Base-by-base conservation (phyloP, 1,140 invertebrate genomes). In the Drosophila sucinea region DNA sequence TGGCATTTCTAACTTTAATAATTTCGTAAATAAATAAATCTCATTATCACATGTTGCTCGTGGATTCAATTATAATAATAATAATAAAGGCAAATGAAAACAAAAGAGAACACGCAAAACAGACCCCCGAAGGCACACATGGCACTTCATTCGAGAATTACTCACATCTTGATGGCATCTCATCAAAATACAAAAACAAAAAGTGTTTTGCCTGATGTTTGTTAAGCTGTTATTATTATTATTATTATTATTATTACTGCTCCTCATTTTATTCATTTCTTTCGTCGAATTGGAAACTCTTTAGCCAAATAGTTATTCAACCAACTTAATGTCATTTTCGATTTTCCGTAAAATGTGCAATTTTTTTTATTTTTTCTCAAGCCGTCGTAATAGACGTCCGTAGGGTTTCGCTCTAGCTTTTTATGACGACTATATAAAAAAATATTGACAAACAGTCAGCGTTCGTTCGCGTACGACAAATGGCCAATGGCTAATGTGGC, bases 21-120 rank as follows among this genome's bases (percentile, higher is more conserved):
- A 82, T 87, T 87, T 73, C 67, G 74, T 87, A 83, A 87, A 89
- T 83, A 87, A 87, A 87, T 89, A 87, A 84, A 89, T 75, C 78
- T 70, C 72, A 89, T 90, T 89, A 89, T 89, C 85, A 84, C 78
- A 79, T 90, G 61, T 47, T 71, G 85, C 85, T 89, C 81, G 80
- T 89, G 84, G 68, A 73, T 84, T 84, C 80, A 89, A 81, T 83
- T 89, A 84, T 84, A 81, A 77, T 83, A 75, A 72, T 67, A 77
- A 71, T 68, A 57, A 60, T 44, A 55, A 29, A 7, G 69, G 47
- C 38, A 61, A 40, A 67, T 29, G 10, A 62, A 47, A 40, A 27
- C 40, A 25, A 38, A 35, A 51, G 51, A 27, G 29, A 25, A 8
- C 6, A 10, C n/a, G 7, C 23, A 51, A 51, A 51, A 51, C 44